Evolutionary conservation across 2,888 invertebrate genomes (phyloP), one percentile per base, ranked within the genome.

Genomic region (Galeruca laticollis): DNA sequence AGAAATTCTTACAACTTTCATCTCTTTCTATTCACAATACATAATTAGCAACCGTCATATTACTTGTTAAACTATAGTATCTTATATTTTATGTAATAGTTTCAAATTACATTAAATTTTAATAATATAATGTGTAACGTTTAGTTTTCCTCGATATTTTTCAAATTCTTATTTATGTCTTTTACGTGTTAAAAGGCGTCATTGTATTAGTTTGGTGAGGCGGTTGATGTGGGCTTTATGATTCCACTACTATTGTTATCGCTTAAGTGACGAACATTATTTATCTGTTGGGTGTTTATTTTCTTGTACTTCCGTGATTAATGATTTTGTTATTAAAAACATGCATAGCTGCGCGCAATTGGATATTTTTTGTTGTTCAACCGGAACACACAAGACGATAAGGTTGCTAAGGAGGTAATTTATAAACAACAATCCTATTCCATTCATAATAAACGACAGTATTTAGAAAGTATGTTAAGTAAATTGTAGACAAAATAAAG

Each of bases 221-320:
- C 72, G 70, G 60, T 52, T 61, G 63, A 26, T 68, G 70, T 70
- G 72, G 70, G 70, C 33, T 57, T 57, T 57, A 57, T 35, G 33
- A 18, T 68, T 69, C 62, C 60, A 72, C 61, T 61, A 65, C 72
- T 70, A 72, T 72, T 72, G 70, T 72, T 72, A 68, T 72, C 72
- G 65, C 60, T 68, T 70, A 70, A 70, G 68, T 67, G 68, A 60
- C 70, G 64, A 40, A 70, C 70, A 72, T 64, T 72, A 69, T 65
- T 57, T 60, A 37, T 60, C 51, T 60, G 60, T 40, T 60, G 60
- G 60, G 67, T 67, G 67, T 57, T 67, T 67, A 67, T 60, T 67
- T 51, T 40, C 67, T 54, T 67, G 67, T 67, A 60, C 20, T 35
- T 54, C 6, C 21, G 43, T 52, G 60, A 67, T 60, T 60, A 67